These are phyloP conservation scores for Lycodopsis pacificus DNA, from an alignment of 2,797 vertebrate genomes.

Conservation along the genomic window DNA sequence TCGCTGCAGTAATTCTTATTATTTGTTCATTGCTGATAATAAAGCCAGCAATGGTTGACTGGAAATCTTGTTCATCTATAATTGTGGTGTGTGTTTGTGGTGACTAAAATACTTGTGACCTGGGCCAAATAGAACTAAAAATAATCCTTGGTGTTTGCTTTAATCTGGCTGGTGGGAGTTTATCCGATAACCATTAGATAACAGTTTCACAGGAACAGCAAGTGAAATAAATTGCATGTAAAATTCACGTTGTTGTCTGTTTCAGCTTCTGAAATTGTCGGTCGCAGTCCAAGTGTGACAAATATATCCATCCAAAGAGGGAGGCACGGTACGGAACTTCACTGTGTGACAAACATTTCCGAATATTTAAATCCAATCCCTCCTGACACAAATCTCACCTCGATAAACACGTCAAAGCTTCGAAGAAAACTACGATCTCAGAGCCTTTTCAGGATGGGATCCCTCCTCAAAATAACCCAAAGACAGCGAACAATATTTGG, in stretches of 20 bases:
- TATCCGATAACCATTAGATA: conserved; percentile 41
- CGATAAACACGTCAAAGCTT: conserved; percentile 38
- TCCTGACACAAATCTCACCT: conserved; percentile 34
- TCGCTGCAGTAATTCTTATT: background rate
- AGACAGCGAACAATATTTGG: conserved; percentile 27
- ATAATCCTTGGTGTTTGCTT: conserved; percentile 44
- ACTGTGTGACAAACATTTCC: conserved; percentile 11
- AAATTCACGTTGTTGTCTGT: conserved; percentile 1
- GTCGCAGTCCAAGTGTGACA: conserved; percentile 17
- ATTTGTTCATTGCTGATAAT: background rate
- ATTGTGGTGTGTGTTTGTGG: conserved; percentile 1
- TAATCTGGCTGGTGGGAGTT: conserved; percentile 26
- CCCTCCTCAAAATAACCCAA: conserved; percentile 44
- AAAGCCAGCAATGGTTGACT: background rate
- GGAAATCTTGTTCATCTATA: background rate
- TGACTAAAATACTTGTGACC: conserved; percentile 12
- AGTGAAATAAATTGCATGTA: background rate
- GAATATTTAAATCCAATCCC: conserved; percentile 35
- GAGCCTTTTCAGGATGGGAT: conserved; percentile 14
- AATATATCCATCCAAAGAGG: background rate
- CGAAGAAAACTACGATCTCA: conserved; percentile 30
- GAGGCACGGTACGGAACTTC: background rate
- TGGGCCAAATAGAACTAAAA: conserved; percentile 7
- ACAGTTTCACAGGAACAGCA: conserved; percentile 16
- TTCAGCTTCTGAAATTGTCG: conserved; percentile 11